Conservation (phyloP, 2,888 invertebrate species). For the Euclidia mi region DNA sequence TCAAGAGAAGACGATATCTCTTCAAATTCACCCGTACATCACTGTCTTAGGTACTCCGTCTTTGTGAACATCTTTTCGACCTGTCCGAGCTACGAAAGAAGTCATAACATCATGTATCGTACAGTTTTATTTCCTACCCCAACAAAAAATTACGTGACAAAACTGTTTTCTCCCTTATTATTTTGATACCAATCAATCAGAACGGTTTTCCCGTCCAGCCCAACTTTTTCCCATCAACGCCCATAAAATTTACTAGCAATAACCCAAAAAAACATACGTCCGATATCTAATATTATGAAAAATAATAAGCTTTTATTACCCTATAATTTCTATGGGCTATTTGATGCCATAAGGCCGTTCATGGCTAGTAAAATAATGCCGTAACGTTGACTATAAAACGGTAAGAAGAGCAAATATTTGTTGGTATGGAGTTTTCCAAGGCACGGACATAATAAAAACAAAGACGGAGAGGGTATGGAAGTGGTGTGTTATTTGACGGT, state of each 20-base stretch:
- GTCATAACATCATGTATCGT: no score
- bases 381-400: slow-evolving; percentile 65
- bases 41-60: no score
- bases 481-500: not conserved
- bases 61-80: no score
- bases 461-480: not conserved
- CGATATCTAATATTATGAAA: slow-evolving; percentile 30
- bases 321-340: slow-evolving; percentile 48
- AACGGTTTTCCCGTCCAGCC: not conserved
- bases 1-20: no score
- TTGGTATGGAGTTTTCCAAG: slow-evolving; percentile 56
- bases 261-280: slow-evolving; percentile 20
- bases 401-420: slow-evolving; percentile 68
- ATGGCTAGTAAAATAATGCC: slow-evolving; percentile 63
- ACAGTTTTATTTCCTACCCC: no score
- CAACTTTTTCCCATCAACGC: slow-evolving; percentile 1
- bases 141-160: no score
- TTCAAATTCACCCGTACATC: no score
- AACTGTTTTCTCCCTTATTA: no score
- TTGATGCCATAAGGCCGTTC: slow-evolving; percentile 39
- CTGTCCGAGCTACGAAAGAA: no score
- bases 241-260: slow-evolving; percentile 16
- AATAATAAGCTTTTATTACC: slow-evolving; percentile 56
- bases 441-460: slow-evolving; percentile 57
- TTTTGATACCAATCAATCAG: not conserved